phyloP scores from a whole-genome alignment of 2,888 invertebrate species.

The Rosalia funebris region DNA sequence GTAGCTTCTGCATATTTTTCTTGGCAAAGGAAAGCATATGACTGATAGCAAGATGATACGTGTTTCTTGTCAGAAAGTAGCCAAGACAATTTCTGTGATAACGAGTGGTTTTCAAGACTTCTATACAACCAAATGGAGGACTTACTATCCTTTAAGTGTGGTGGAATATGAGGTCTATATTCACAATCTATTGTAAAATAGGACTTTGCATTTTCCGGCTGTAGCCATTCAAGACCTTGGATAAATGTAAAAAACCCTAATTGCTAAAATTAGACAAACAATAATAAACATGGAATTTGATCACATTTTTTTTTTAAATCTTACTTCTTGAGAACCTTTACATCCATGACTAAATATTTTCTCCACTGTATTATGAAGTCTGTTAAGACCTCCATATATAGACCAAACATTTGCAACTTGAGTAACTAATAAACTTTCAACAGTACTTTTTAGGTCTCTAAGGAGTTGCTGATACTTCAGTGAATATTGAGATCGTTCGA shows the following conservation, averaged over 20 bases:
- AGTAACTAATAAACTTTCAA: slow-evolving; percentile 68
- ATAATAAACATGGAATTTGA: slow-evolving; percentile 9
- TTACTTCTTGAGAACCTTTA: slow-evolving; percentile 43
- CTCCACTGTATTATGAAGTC: slow-evolving; percentile 67
- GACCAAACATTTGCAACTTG: slow-evolving; percentile 71
- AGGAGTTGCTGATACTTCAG: slow-evolving; percentile 66
- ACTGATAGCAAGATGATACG: slow-evolving; percentile 68
- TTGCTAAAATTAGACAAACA: slow-evolving; percentile 60
- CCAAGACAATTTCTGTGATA: slow-evolving; percentile 71
- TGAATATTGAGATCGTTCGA: slow-evolving; percentile 39
- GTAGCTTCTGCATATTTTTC: slow-evolving; percentile 70
- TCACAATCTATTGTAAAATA: slow-evolving; percentile 63
- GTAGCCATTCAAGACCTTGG: slow-evolving; percentile 71
- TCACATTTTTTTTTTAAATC: too few relatives aligned
- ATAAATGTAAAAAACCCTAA: slow-evolving; percentile 69
- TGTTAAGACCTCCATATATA: slow-evolving; percentile 69
- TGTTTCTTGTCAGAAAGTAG: slow-evolving; percentile 72
- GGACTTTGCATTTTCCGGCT: slow-evolving; percentile 68
- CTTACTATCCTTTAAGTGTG: slow-evolving; percentile 65
- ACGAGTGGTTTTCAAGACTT: slow-evolving; percentile 68
- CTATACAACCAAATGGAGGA: slow-evolving; percentile 67
- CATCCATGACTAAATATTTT: slow-evolving; percentile 71
- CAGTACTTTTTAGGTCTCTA: slow-evolving; percentile 67
- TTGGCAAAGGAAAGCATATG: slow-evolving; percentile 70
- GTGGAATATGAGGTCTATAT: slow-evolving; percentile 62